Evolutionary conservation across 2,113 vertebrate genomes (phyloP).

Genomic region (Brachyhypopomus occidentalis): DNA sequence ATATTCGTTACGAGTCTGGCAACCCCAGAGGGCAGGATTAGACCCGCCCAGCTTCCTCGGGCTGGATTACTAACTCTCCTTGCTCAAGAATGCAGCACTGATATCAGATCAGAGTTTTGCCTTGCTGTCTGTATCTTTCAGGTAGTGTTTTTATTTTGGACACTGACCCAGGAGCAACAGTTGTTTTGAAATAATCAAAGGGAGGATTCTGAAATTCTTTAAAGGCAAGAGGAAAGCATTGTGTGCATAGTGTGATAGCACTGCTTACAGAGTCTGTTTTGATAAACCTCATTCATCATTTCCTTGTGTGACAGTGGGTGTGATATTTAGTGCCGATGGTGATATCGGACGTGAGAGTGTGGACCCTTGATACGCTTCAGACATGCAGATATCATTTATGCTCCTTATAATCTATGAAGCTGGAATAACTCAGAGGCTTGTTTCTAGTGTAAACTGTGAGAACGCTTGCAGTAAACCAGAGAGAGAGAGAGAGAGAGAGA

Average conservation of each 20-base stretch:
- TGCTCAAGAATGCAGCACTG: conserved; percentile 5
- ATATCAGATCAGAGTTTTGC: background rate
- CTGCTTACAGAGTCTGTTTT: background rate
- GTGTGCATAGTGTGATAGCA: background rate
- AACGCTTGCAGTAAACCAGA: background rate
- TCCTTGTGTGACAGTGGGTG: background rate
- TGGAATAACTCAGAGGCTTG: background rate
- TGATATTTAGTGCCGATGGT: background rate
- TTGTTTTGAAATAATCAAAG: background rate
- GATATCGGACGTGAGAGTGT: background rate
- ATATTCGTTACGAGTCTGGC: conserved; percentile 53
- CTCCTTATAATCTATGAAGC: background rate
- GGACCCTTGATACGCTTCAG: background rate
- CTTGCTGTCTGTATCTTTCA: background rate
- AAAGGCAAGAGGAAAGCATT: background rate
- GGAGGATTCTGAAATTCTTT: background rate
- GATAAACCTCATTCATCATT: too few species aligned
- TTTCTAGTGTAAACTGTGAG: background rate
- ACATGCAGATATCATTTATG: background rate
- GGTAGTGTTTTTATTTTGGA: background rate
- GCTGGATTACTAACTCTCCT: background rate
- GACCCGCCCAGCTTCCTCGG: conserved; percentile 21
- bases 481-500: too few species aligned
- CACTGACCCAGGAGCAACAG: background rate
- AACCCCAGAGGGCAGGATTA: conserved; percentile 58